A percentile compares a stretch with the other conserved stretches of the same genome.
These are phyloP conservation scores for Oryctes rhinoceros DNA, from an alignment of 1,140 invertebrate genomes.

Conservation along the genomic window DNA sequence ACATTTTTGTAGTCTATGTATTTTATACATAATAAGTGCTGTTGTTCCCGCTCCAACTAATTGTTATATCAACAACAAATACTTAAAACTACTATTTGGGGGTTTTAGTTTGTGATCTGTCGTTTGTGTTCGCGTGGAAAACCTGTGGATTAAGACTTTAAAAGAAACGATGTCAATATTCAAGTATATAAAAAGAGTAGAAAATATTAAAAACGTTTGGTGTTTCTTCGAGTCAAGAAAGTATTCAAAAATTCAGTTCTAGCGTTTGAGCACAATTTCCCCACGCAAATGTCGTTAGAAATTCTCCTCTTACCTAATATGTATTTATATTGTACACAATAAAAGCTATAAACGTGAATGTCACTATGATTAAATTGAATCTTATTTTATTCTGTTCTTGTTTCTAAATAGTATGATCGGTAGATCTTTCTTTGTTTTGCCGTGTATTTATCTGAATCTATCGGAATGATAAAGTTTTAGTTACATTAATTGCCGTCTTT, in stretches of 20 bases:
- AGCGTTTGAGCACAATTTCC: constrained; percentile 10
- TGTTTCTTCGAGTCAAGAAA: background rate
- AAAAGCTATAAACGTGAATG: background rate
- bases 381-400: background rate
- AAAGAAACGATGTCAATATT: background rate
- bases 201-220: background rate
- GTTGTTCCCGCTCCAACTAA: background rate
- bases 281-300: background rate
- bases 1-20: background rate
- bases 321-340: background rate
- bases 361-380: background rate
- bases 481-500: too few relatives aligned
- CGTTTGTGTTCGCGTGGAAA: background rate
- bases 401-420: background rate
- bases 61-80: background rate
- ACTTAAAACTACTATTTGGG: background rate
- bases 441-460: background rate
- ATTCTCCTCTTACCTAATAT: background rate
- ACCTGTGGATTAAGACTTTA: background rate
- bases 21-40: background rate
- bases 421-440: background rate
- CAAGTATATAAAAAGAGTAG: background rate
- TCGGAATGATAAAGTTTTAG: background rate
- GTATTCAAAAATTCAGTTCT: background rate
- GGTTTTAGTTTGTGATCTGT: background rate